Percentiles rank a stretch among this genome's conserved stretches.
These are phyloP conservation scores for Rhinolophus ferrumequinum DNA, from an alignment of 2,113 vertebrate genomes.

Conservation along the genomic window DNA sequence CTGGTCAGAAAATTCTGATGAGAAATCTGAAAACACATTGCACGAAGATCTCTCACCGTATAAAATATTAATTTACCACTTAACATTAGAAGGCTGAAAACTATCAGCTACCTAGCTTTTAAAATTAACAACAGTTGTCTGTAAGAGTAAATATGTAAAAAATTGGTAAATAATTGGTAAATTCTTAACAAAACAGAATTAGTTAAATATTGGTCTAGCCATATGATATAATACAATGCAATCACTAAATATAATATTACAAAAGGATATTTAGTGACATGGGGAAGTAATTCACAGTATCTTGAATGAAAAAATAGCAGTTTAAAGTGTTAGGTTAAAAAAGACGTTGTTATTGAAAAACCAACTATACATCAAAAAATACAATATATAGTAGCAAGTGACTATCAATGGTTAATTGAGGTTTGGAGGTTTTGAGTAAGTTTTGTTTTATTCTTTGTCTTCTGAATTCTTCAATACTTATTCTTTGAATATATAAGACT, in stretches of 20 bases:
- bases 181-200: not conserved
- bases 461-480: constrained; percentile 44
- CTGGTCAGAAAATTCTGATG: not conserved
- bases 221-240: not conserved
- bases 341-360: not conserved
- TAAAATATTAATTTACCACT: not conserved
- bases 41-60: not conserved
- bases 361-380: not conserved
- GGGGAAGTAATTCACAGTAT: not conserved
- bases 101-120: not conserved
- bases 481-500: not conserved
- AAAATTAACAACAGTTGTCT: not conserved
- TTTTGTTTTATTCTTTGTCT: constrained; percentile 22
- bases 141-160: constrained; percentile 17
- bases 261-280: not conserved
- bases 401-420: constrained; percentile 9
- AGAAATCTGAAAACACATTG: not conserved
- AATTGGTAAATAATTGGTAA: not conserved
- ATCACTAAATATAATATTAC: not conserved
- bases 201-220: not conserved
- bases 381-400: not conserved
- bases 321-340: not conserved
- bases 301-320: not conserved
- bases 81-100: not conserved
- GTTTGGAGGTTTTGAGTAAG: not conserved